Conservation (phyloP, 2,888 invertebrate genomes). For the Agriopis aurantiaria region DNA sequence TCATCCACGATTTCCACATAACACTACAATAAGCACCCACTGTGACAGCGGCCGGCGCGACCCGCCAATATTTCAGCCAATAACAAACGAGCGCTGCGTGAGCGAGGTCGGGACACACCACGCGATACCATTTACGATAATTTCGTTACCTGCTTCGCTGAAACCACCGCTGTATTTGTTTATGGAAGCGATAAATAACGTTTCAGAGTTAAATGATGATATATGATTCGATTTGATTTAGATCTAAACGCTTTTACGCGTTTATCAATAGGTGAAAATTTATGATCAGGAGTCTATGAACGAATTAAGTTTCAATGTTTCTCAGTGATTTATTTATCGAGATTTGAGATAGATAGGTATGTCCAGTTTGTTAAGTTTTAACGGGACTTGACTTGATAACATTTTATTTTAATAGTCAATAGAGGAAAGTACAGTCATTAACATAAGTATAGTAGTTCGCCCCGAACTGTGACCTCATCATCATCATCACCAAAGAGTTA, state of each 20-base stretch:
- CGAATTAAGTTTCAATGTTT: background rate
- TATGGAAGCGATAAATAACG: constrained; percentile 27
- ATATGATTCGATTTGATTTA: constrained; percentile 12
- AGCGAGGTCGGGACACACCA: constrained; percentile 40
- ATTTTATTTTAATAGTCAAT: no score
- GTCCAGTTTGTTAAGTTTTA: no score
- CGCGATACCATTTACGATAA: constrained; percentile 42
- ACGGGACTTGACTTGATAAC: no score
- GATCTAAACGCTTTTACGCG: constrained; percentile 1
- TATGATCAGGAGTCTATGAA: background rate
- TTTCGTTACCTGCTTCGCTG: constrained; percentile 2
- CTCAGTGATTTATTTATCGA: background rate
- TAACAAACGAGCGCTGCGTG: constrained; percentile 41
- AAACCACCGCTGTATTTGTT: constrained; percentile 5
- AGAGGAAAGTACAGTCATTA: no score
- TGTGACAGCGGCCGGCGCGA: constrained; percentile 41
- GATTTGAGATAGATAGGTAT: no score
- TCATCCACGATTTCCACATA: constrained; percentile 8
- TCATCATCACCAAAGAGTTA: no score
- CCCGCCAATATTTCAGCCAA: constrained; percentile 46
- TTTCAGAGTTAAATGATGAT: constrained; percentile 12
- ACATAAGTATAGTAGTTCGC: no score
- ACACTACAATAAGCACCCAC: constrained; percentile 27
- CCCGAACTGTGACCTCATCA: no score
- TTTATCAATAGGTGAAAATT: constrained; percentile 16